Evolutionary conservation across 2,888 invertebrate genomes (phyloP).

Genomic region (Odontomyia ornata): DNA sequence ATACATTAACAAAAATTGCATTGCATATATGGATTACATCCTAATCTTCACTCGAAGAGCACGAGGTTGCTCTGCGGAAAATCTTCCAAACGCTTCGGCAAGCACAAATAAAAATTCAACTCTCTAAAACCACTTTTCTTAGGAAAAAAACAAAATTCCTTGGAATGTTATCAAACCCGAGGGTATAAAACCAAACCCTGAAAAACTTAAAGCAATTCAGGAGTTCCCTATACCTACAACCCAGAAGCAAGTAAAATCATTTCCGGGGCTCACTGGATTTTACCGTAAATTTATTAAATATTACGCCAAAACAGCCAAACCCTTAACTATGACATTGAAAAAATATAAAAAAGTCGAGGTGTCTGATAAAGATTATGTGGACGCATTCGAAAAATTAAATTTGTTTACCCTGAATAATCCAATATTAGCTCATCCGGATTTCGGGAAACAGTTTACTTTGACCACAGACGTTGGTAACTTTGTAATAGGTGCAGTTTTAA

Average conservation of each 20-base stretch:
- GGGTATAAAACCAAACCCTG: not conserved
- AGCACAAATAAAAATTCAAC: constrained; percentile 52
- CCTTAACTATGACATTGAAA: not conserved
- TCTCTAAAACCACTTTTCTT: constrained; percentile 46
- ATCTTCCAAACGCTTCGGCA: constrained; percentile 50
- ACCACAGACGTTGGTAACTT: no score
- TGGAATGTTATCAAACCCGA: not conserved
- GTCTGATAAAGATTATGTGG: not conserved
- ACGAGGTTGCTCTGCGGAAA: constrained; percentile 41
- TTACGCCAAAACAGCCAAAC: not conserved
- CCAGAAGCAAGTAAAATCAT: not conserved
- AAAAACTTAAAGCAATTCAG: constrained; percentile 1
- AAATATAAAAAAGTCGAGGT: not conserved
- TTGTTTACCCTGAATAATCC: not conserved
- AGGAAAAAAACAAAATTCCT: not conserved
- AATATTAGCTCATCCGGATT: no score
- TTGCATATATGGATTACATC: not conserved
- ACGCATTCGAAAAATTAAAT: not conserved
- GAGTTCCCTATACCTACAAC: not conserved
- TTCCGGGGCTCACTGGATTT: not conserved
- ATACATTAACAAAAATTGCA: not conserved
- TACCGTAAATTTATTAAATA: not conserved
- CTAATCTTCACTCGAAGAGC: constrained; percentile 54
- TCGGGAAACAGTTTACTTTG: no score
- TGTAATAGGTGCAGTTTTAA: no score